Base-by-base conservation (phyloP, 2,888 invertebrate species). In the Auanema sp. region DNA sequence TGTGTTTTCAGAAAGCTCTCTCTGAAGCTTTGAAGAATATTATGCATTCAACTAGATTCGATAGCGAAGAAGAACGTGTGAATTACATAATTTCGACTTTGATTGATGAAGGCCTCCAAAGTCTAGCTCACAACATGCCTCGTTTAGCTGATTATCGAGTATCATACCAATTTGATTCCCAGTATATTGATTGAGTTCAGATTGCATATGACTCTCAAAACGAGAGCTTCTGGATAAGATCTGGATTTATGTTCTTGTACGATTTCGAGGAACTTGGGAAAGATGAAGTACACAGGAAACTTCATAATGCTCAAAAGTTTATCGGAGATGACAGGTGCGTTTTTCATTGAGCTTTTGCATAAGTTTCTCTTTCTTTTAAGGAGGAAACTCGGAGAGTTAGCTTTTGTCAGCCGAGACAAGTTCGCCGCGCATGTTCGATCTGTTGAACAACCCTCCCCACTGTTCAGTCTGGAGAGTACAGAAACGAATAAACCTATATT, bases 221-320 rank as follows among this genome's bases (percentile, higher is more conserved):
- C 44, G 82, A 82, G 62, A 74, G 79, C 18, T 82, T 82, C 64
- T 82, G 82, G 82, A 64, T 82, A 5, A 69, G 80, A n/a, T 70
- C 76, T 25, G 82, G 82, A 2, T 82, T 82, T 66, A 64, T 61
- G 64, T 72, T 77, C 56, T 64, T 82, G 50, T 82, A 82, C 62
- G 75, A 79, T 18, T 62, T 66, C 8, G 49, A 69, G 25, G 72
- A 72, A 10, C 59, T 76, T 16, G 76, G 68, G 54, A 63, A 60
- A 10, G 56, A 56, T 6, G 63, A 76, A 1, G 56, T 66, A 1
- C 60, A 60, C 6, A 51, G 58, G 41, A 64, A 68, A 54, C 58
- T 72, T 21, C 52, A 64, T 40, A 69, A 68, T 24, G 66, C 65
- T n/a, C 68, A 68, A 21, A 75, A 75, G 58, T 81, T 71, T 58